phyloP scores from a whole-genome alignment of 2,113 vertebrate species.

The Jacana jacana region DNA sequence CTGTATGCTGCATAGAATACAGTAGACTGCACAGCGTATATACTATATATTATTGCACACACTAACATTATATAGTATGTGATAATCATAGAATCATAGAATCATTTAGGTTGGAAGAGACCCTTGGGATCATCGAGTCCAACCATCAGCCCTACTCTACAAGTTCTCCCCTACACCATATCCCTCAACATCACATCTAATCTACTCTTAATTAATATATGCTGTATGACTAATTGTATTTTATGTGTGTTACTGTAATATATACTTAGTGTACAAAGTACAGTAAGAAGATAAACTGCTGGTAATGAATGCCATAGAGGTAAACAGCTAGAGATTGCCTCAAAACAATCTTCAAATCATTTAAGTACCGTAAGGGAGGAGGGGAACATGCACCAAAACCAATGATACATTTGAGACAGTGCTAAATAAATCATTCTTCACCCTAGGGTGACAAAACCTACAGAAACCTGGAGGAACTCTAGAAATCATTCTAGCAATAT shows the following conservation, averaged over 20 bases:
- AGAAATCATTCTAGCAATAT: background rate
- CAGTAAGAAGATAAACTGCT: background rate
- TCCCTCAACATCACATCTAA: too few species aligned
- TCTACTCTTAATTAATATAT: too few species aligned
- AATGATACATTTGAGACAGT: background rate
- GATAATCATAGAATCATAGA: too few species aligned
- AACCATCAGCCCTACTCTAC: too few species aligned
- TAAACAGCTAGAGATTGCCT: background rate
- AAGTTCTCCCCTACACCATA: too few species aligned
- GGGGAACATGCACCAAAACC: background rate
- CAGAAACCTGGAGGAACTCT: background rate
- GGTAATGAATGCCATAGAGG: background rate
- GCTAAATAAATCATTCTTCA: background rate
- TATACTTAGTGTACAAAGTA: background rate
- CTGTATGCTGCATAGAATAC: background rate
- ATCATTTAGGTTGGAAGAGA: too few species aligned
- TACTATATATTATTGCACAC: background rate
- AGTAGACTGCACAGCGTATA: background rate
- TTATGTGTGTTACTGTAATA: background rate
- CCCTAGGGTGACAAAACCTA: background rate
- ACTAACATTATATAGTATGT: background rate
- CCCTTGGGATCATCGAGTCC: too few species aligned
- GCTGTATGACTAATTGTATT: background rate
- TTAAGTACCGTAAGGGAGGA: background rate
- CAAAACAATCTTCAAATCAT: background rate